These are phyloP conservation scores for Platalea minor DNA, from an alignment of 2,797 vertebrate species.

Conservation along the genomic window DNA sequence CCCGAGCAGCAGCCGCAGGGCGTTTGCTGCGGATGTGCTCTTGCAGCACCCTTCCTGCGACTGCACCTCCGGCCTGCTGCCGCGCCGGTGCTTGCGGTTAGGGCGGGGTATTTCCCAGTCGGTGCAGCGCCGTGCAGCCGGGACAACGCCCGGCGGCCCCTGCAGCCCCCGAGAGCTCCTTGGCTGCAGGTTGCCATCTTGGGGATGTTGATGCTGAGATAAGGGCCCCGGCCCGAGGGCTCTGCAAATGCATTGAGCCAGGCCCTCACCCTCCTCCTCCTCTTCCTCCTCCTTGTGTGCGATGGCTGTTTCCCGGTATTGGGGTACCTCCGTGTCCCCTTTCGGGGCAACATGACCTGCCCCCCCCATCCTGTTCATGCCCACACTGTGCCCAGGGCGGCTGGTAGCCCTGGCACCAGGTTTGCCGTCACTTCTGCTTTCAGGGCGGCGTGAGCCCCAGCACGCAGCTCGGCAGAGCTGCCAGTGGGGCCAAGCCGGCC, in stretches of 20 bases:
- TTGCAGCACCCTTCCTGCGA: slow-evolving; percentile 42
- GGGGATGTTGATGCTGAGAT: accelerated
- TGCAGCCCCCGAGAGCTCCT: background rate
- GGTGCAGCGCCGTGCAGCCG: background rate
- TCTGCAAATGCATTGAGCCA: background rate
- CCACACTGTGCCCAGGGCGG: background rate
- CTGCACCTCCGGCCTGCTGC: background rate
- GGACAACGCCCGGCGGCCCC: background rate
- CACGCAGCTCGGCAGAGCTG: background rate
- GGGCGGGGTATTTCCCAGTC: background rate
- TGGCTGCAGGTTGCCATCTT: accelerated
- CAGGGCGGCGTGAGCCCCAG: accelerated
- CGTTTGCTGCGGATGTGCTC: background rate
- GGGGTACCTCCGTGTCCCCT: background rate
- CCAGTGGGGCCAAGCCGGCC: background rate
- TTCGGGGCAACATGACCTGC: background rate
- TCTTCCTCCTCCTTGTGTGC: background rate
- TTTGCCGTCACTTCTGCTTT: slow-evolving; percentile 37
- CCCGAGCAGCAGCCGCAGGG: background rate
- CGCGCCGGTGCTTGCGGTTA: background rate
- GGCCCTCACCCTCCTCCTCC: background rate
- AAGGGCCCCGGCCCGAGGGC: accelerated
- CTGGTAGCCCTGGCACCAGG: background rate
- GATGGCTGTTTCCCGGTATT: accelerated
- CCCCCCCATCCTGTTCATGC: background rate